Conservation (phyloP, 2,113 vertebrate species). For the Anser brachyrhynchus region DNA sequence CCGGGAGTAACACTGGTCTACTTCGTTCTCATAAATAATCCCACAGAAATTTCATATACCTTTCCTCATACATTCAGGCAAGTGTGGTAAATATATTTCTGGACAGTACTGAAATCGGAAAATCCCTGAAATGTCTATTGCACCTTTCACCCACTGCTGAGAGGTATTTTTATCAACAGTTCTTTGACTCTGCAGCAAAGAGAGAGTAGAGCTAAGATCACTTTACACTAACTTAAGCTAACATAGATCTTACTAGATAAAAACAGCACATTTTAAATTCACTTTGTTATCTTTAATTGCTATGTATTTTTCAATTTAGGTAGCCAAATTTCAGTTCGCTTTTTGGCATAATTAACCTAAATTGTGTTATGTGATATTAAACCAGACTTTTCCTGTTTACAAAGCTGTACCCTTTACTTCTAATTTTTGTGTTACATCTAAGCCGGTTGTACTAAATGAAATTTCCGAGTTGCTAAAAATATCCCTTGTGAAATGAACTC, state of each 20-base stretch:
- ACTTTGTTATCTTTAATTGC: background rate
- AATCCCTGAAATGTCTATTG: background rate
- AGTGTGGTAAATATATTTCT: background rate
- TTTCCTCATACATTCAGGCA: background rate
- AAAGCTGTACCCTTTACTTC: background rate
- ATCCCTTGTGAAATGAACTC: background rate
- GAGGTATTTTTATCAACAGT: background rate
- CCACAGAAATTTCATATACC: background rate
- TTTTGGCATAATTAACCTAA: background rate
- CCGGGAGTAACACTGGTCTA: background rate
- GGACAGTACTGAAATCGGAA: background rate
- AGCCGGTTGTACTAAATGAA: background rate
- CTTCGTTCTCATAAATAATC: background rate
- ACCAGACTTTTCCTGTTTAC: background rate
- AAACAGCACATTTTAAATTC: background rate
- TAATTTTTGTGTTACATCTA: background rate
- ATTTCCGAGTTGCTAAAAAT: conserved; percentile 26
- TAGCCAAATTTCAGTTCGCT: background rate
- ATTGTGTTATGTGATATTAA: background rate
- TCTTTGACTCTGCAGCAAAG: background rate
- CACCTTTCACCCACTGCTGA: background rate
- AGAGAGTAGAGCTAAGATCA: background rate
- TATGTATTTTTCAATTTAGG: background rate
- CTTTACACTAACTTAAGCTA: background rate
- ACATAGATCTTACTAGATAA: background rate